Conservation (phyloP, 2,113 vertebrate genomes). For the Corydoras maculifer region DNA sequence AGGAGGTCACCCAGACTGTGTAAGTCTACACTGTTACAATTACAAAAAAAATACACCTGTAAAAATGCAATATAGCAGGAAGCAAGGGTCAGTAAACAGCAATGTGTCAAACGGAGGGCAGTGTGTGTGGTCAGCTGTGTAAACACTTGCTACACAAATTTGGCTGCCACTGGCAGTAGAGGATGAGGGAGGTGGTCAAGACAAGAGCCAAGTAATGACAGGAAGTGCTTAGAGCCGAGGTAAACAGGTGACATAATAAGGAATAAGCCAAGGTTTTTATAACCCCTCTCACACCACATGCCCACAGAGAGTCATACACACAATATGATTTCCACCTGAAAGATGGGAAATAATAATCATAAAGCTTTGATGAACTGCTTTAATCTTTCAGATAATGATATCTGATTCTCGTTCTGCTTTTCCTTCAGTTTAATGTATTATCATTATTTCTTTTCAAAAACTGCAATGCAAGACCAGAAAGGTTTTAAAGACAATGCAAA, state of each 20-base stretch:
- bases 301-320: conserved; percentile 10
- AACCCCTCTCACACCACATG: conserved; percentile 17
- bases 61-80: conserved; percentile 12
- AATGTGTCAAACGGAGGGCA: conserved; percentile 12
- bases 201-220: not conserved
- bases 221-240: conserved; percentile 4
- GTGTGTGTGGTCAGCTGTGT: conserved; percentile 32
- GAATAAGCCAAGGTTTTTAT: conserved; percentile 29
- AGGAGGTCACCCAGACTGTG: too few relatives aligned
- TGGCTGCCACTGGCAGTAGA: not conserved
- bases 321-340: conserved; percentile 2
- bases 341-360: conserved; percentile 17
- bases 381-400: conserved; percentile 7
- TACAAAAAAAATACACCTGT: not conserved
- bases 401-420: conserved; percentile 4
- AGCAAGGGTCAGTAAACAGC: conserved; percentile 11
- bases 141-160: conserved; percentile 16
- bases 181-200: not conserved
- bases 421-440: too few relatives aligned
- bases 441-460: too few relatives aligned
- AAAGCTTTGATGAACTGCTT: conserved; percentile 23
- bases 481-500: too few relatives aligned
- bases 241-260: conserved; percentile 7
- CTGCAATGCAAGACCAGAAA: too few relatives aligned
- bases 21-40: conserved; percentile 1